Evolutionary conservation across 2,888 invertebrate species (phyloP), one percentile per base, ranked within the genome.

Genomic region (Cristatella mucedo): DNA sequence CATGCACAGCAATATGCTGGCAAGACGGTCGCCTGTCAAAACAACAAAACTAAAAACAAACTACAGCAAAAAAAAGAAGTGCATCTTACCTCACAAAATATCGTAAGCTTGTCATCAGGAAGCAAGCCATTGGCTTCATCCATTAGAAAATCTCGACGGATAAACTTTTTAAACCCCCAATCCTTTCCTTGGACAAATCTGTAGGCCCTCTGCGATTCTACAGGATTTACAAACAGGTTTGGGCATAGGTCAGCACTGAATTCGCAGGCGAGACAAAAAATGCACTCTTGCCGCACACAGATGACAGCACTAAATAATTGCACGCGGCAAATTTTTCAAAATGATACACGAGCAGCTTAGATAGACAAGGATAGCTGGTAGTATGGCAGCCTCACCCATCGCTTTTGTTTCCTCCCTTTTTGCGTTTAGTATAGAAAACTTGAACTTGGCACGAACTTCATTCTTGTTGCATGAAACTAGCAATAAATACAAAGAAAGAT

Each of bases 131-230:
- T 99, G 45, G 87, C 85, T 73, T 97, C 97, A 68, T 97, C 97
- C 67, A 97, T 73, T 48, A 99, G 75, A 70, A 97, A 97, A 71
- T 99, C 97, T 70, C 97, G 76, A 61, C 95, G 76, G 52, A 97
- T 97, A 68, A 97, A 97, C 70, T 97, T 99, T 72, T 99, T 99
- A 74, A 97, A 97, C 44, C 97, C 97, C 97, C 97, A 97, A 74
- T 97, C 97, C 72, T 99, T 97, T 56, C 97, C 97, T 73, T 97
- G 95, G 47, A 97, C 95, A 71, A 97, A 97, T 73, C 95, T 78
- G 71, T 97, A 97, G 49, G 97, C 97, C 66, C 97, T 66, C 61
- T 80, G 80, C 57, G 77, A 78, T 62, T 80, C 78, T 77, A 18
- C 36, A 36, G 5, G 41, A 6, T n/a, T 11, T 11, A 26, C n/a